These are phyloP conservation scores for Scaptomyza flava DNA, from an alignment of 2,888 invertebrate species.

Conservation along the genomic window DNA sequence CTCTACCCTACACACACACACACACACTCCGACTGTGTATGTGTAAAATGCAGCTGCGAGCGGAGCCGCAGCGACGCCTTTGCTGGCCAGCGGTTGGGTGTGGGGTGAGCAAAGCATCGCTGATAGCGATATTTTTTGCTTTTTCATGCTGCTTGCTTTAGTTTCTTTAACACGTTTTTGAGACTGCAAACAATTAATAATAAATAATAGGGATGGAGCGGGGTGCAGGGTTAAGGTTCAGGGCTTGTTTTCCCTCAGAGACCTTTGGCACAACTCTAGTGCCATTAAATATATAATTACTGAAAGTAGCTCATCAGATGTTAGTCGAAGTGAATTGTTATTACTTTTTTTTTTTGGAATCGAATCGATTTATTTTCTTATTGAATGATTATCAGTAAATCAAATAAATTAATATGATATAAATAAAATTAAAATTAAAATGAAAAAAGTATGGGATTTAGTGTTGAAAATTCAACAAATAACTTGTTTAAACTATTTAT, in stretches of 20 bases:
- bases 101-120: neutral
- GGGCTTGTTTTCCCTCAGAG: neutral
- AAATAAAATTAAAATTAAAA: no score
- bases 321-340: neutral
- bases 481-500: neutral
- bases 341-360: no score
- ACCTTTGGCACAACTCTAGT: neutral
- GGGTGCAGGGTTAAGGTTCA: neutral
- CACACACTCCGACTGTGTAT: neutral
- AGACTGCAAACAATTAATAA: constrained; percentile 11
- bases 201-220: neutral
- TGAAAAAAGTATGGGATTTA: no score
- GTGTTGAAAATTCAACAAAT: neutral
- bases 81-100: neutral
- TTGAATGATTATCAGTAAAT: no score
- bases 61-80: no score
- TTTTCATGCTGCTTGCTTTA: neutral
- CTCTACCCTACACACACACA: constrained; percentile 17
- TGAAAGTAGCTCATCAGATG: neutral
- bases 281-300: neutral
- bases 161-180: constrained; percentile 12
- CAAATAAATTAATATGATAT: no score
- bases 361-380: no score
- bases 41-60: constrained; percentile 22
- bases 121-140: constrained; percentile 37